These are phyloP conservation scores for Eudemis profundana DNA, from an alignment of 2,888 invertebrate genomes.

Conservation along the genomic window DNA sequence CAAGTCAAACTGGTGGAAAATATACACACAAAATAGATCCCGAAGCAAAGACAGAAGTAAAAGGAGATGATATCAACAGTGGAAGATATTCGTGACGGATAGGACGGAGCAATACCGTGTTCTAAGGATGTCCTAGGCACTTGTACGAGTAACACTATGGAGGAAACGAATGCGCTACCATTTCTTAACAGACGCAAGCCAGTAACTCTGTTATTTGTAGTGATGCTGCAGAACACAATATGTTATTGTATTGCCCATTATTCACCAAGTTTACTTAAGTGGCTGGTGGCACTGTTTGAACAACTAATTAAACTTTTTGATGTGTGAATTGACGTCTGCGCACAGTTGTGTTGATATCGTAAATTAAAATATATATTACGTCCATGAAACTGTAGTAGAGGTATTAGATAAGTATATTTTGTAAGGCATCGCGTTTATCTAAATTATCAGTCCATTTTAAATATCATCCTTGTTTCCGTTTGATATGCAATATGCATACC, in stretches of 20 bases:
- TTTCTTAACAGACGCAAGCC: not conserved
- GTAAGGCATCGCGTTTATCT: not conserved
- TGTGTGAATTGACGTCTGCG: conserved; percentile 47
- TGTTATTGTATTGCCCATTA: conserved; percentile 17
- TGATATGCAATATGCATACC: too few species aligned
- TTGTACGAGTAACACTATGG: not conserved
- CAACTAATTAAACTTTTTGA: conserved; percentile 49
- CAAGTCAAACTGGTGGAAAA: not conserved
- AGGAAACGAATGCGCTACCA: not conserved
- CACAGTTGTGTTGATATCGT: conserved; percentile 21
- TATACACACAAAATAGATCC: not conserved
- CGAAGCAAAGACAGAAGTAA: not conserved
- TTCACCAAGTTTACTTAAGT: conserved; percentile 15
- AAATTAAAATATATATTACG: conserved; percentile 20
- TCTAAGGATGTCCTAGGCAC: not conserved
- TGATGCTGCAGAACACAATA: conserved; percentile 20
- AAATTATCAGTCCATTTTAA: too few species aligned
- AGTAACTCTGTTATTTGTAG: conserved; percentile 1
- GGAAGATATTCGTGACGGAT: not conserved
- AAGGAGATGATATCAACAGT: not conserved
- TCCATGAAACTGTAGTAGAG: not conserved
- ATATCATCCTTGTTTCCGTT: too few species aligned
- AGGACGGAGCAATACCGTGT: not conserved
- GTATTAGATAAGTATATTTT: not conserved
- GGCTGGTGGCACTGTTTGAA: conserved; percentile 43